These are phyloP conservation scores for Aleiodes alternator DNA, from an alignment of 2,888 invertebrate genomes.

Conservation along the genomic window DNA sequence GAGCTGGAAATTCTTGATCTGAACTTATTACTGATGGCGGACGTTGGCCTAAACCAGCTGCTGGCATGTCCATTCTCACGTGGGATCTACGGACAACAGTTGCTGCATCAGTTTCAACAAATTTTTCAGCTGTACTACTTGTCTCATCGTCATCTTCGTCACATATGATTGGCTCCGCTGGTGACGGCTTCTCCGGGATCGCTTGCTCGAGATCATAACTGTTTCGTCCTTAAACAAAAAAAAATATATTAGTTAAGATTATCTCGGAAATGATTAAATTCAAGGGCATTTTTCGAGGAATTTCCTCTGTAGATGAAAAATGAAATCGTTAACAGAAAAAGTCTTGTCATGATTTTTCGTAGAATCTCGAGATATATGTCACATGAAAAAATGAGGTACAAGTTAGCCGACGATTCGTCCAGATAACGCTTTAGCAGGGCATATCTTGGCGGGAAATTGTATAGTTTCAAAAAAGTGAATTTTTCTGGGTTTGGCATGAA, in stretches of 20 bases:
- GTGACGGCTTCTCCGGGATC: conserved; percentile 63
- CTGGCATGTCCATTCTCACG: conserved; percentile 81
- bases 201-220: conserved; percentile 71
- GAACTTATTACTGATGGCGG: conserved; percentile 83
- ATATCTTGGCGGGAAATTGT: too few species aligned
- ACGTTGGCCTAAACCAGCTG: conserved; percentile 80
- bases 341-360: too few species aligned
- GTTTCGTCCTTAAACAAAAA: conserved; percentile 63
- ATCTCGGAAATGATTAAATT: background rate
- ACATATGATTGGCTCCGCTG: conserved; percentile 59
- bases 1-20: conserved; percentile 68
- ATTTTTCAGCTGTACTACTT: conserved; percentile 62
- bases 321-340: too few species aligned
- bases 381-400: too few species aligned
- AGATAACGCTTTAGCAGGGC: too few species aligned
- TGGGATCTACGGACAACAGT: conserved; percentile 72
- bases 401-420: too few species aligned
- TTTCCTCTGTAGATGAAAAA: background rate
- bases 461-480: too few species aligned
- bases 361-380: too few species aligned
- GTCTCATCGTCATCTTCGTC: conserved; percentile 51
- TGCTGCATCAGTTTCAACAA: conserved; percentile 69
- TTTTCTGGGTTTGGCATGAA: too few species aligned
- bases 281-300: background rate
- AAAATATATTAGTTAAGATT: background rate